Evolutionary conservation across 2,888 invertebrate genomes (phyloP).

Genomic region (Ophion costatus): DNA sequence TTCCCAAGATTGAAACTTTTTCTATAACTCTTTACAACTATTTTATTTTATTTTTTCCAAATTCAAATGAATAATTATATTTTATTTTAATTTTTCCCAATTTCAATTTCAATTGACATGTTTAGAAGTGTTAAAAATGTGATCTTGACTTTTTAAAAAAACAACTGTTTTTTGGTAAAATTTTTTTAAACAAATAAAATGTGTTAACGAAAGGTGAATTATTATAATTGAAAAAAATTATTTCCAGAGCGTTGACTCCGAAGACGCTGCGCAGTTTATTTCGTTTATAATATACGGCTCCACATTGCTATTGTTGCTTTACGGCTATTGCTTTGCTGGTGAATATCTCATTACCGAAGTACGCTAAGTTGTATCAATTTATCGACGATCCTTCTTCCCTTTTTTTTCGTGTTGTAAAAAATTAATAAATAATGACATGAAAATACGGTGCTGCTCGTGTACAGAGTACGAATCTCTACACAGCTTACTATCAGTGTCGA

Average conservation of each 20-base stretch:
- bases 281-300: slow-evolving; percentile 42
- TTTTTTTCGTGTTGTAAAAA: neutral
- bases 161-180: no score
- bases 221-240: neutral
- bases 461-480: slow-evolving; percentile 54
- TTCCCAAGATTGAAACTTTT: no score
- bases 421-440: neutral
- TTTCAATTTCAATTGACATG: no score
- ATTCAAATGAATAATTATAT: no score
- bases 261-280: slow-evolving; percentile 33
- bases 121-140: no score
- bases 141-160: no score
- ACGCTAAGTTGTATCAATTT: neutral
- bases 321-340: slow-evolving; percentile 67
- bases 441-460: neutral
- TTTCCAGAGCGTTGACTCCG: slow-evolving; percentile 46
- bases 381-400: neutral
- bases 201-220: no score
- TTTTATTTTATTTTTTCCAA: no score
- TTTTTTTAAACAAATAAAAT: no score
- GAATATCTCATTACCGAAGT: slow-evolving; percentile 68
- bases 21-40: no score
- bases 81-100: no score
- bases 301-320: slow-evolving; percentile 57
- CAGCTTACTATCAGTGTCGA: slow-evolving; percentile 43